Evolutionary conservation across 2,797 vertebrate species (phyloP).

Genomic region (Enteromius argenteus): DNA sequence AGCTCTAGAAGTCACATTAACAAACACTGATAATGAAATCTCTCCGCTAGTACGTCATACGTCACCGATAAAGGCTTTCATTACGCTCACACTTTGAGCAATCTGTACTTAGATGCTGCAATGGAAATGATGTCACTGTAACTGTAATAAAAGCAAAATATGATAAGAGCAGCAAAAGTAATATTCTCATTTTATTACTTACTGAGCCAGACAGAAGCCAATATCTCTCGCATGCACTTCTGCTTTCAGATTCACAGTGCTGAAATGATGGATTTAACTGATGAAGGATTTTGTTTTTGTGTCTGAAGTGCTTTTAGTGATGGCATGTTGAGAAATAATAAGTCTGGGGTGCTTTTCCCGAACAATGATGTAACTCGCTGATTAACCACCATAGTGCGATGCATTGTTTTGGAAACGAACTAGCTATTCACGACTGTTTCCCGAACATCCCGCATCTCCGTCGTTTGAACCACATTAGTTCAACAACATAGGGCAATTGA

Average conservation of each 20-base stretch:
- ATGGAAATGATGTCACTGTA: slow-evolving; percentile 13
- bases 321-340: not conserved
- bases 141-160: slow-evolving; percentile 10
- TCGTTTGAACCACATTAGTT: too few relatives aligned
- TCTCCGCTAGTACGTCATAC: not conserved
- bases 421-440: too few relatives aligned
- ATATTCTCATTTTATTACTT: slow-evolving; percentile 18
- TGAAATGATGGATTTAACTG: not conserved
- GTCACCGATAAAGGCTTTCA: not conserved
- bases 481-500: too few relatives aligned
- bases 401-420: too few relatives aligned
- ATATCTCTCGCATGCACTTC: not conserved
- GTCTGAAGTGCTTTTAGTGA: not conserved
- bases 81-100: not conserved
- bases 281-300: not conserved
- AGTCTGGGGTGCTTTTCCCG: too few relatives aligned
- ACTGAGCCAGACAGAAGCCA: not conserved
- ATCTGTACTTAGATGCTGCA: not conserved
- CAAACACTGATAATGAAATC: not conserved
- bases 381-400: too few relatives aligned
- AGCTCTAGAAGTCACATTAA: slow-evolving; percentile 3
- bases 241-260: not conserved
- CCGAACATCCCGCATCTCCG: too few relatives aligned
- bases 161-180: slow-evolving; percentile 3
- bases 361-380: too few relatives aligned